These are phyloP conservation scores for Crypturellus tataupa DNA, from an alignment of 2,797 vertebrate species.

Conservation along the genomic window DNA sequence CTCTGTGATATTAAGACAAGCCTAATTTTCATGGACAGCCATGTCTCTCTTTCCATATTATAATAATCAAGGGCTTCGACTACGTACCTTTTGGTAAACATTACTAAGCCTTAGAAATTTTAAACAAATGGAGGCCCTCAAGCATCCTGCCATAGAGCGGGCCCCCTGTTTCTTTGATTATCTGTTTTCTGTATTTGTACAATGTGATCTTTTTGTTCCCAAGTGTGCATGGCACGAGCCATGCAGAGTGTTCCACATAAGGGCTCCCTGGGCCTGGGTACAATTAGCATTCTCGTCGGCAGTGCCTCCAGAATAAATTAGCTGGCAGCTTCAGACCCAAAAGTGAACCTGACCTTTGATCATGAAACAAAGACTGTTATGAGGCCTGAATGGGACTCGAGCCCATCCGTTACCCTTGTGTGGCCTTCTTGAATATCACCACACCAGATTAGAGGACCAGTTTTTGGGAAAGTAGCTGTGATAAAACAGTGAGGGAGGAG, in stretches of 20 bases:
- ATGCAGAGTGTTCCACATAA: background rate
- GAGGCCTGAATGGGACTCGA: background rate
- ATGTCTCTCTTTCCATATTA: background rate
- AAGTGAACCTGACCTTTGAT: background rate
- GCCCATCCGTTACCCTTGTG: background rate
- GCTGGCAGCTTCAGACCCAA: background rate
- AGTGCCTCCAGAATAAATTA: constrained; percentile 26
- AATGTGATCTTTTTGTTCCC: background rate
- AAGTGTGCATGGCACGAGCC: background rate
- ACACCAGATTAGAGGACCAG: background rate
- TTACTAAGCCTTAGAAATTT: background rate
- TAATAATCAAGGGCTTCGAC: background rate
- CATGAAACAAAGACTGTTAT: background rate
- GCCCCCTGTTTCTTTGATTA: background rate
- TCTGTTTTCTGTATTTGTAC: background rate
- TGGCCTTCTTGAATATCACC: background rate
- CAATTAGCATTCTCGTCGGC: background rate
- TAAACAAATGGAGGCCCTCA: background rate
- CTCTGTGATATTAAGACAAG: background rate
- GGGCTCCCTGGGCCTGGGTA: background rate
- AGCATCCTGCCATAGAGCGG: background rate
- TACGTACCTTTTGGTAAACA: background rate
- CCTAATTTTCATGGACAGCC: background rate
- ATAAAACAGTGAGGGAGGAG: background rate
- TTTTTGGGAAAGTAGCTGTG: background rate